Conservation (phyloP, 2,888 invertebrate genomes). For the Anoncus sp. region DNA sequence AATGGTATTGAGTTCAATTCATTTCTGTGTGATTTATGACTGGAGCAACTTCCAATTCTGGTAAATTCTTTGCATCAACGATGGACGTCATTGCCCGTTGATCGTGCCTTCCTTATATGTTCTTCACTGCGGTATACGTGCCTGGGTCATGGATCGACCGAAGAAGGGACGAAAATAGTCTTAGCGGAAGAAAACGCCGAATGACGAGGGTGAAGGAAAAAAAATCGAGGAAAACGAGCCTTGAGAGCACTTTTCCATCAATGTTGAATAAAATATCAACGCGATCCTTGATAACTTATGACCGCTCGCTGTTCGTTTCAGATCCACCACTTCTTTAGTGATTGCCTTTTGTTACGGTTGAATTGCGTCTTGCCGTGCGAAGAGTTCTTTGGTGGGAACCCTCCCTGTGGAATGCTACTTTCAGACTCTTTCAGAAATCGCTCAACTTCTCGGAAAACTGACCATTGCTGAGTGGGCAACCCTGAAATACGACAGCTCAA, state of each 20-base stretch:
- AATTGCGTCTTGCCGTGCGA: conserved; percentile 70
- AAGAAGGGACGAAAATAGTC: neutral
- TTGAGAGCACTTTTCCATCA: neutral
- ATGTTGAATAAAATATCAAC: conserved; percentile 72
- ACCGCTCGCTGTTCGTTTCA: conserved; percentile 69
- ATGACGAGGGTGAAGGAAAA: neutral
- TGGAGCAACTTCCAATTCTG: no score
- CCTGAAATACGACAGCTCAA: conserved; percentile 21
- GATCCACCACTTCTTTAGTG: conserved; percentile 74
- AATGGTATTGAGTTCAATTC: no score
- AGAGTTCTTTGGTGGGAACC: conserved; percentile 27
- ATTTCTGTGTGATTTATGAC: no score
- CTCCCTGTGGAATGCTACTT: conserved; percentile 55
- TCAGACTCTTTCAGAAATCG: conserved; percentile 60
- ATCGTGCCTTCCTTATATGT: no score
- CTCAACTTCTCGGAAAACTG: conserved; percentile 73
- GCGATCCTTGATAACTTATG: conserved; percentile 77
- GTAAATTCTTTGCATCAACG: no score
- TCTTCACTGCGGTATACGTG: no score
- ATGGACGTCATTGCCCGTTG: no score
- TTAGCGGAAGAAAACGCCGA: neutral
- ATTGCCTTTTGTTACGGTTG: conserved; percentile 79
- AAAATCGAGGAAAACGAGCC: neutral
- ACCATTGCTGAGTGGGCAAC: conserved; percentile 73
- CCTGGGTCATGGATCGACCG: no score